These are phyloP conservation scores for Chrysogorgia sp. DNA, from an alignment of 92 coral and sea anemone species.

Conservation along the genomic window DNA sequence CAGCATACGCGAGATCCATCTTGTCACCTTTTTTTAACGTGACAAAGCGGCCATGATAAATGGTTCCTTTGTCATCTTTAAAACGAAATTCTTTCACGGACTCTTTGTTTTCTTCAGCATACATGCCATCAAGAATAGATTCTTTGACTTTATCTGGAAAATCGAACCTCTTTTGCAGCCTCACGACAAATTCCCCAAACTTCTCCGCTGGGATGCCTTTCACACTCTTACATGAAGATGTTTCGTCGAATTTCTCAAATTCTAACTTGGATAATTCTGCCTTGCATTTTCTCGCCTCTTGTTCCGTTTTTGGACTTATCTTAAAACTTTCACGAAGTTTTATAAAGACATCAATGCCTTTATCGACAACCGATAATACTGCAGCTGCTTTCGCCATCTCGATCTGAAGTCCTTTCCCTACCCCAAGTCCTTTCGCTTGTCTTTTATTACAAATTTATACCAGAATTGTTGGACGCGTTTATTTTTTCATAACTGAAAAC, in stretches of 20 bases:
- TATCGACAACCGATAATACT: neutral
- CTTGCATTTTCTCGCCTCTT: conserved; percentile 5
- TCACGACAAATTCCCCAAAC: conserved; percentile 19
- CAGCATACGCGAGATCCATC: conserved; percentile 34
- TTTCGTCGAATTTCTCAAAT: conserved; percentile 23
- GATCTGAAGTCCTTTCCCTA: neutral
- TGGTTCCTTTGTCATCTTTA: conserved; percentile 8
- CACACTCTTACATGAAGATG: conserved; percentile 9
- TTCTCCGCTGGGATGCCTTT: conserved; percentile 22
- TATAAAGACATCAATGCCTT: conserved; percentile 5
- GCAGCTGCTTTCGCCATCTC: no score
- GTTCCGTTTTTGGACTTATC: neutral
- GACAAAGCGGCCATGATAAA: conserved; percentile 35
- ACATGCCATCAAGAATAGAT: conserved; percentile 33
- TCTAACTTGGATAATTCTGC: conserved; percentile 5
- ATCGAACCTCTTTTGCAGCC: conserved; percentile 5
- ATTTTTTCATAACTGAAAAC: no score
- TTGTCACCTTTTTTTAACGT: conserved; percentile 19
- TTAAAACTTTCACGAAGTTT: conserved; percentile 28
- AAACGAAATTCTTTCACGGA: conserved; percentile 22
- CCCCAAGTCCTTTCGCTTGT: no score
- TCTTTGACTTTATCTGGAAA: conserved; percentile 16
- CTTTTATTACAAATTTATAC: no score
- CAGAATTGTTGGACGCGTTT: no score
- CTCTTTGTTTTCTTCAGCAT: conserved; percentile 24